Base-by-base conservation (phyloP, 2,888 invertebrate species). In the Agrotis ipsilon region DNA sequence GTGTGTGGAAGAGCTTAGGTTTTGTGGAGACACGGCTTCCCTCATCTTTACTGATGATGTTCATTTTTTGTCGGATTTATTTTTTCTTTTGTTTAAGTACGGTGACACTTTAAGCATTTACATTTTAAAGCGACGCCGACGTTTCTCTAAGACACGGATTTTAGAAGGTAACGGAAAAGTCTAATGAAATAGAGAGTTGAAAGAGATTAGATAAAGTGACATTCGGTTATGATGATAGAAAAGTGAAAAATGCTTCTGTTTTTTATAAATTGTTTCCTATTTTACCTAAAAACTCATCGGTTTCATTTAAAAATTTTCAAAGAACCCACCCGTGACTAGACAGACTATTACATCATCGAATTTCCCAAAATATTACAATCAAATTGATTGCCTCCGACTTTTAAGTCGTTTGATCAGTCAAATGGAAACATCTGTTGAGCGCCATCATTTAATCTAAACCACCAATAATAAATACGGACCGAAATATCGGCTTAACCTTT, bases 31-130 rank as follows among this genome's bases (percentile, higher is more conserved):
- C n/a, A 13, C 6, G 9, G 2, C 16, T 16, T 21, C 18, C 54
- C 43, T 57, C 24, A 64, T 72, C 82, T 58, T 67, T 71, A 77
- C 62, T 66, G 65, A 81, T 81, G 81, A 49, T 46, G 58, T 62
- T 55, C 48, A 77, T 78, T 62, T 81, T 58, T 78, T 65, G 32
- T 43, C 32, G 58, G 49, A 24, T 58, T 60, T 49, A 54, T 48
- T 60, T 48, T 32, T 24, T 27, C 2, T 21, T 60, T 5, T 54
- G 24, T 27, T 55, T 16, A 49, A 18, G n/a, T 58, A n/a, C 19
- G 2, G 1, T 7, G 27, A 6, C 14, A 9, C 0, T 32, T 13
- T 13, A 51, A 14, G 32, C 18, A 19, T 51, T 32, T 7, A 24
- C 45, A 46, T 19, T 61, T 61, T n/a, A 11, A 24, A n/a, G 5